phyloP scores from a whole-genome alignment of 2,797 vertebrate species.

The Eutrigla gurnardus region DNA sequence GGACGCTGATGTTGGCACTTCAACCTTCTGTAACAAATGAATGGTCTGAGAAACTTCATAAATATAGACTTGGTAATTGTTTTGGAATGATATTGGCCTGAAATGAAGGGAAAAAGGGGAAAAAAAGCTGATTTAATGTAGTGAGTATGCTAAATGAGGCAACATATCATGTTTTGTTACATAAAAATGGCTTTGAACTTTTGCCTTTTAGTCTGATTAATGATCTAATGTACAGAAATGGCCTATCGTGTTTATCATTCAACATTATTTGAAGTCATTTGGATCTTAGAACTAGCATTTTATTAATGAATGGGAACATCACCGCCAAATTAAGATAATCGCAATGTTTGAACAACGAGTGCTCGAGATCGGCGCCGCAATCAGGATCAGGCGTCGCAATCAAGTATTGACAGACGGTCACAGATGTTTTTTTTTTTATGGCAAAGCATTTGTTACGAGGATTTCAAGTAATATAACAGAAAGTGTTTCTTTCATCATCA shows the following conservation, averaged over 20 bases:
- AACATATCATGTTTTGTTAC: not conserved
- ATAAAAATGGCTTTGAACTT: conserved; percentile 2
- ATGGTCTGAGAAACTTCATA: conserved; percentile 28
- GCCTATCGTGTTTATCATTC: not conserved
- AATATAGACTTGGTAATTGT: conserved; percentile 16
- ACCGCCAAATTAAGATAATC: conserved; percentile 4
- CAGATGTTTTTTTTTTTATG: too few species aligned
- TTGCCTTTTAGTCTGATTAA: not conserved
- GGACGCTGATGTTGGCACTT: conserved; percentile 40
- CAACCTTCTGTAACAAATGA: conserved; percentile 34
- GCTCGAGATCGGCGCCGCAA: too few species aligned
- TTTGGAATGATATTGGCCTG: conserved; percentile 26
- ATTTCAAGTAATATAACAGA: too few species aligned
- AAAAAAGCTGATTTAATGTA: not conserved
- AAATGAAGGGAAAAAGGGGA: not conserved
- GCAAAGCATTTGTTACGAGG: too few species aligned
- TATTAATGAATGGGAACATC: conserved; percentile 18
- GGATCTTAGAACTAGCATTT: conserved; percentile 9
- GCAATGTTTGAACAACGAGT: conserved; percentile 35
- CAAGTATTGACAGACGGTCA: not conserved
- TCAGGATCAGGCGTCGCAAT: too few species aligned
- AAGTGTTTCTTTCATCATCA: not conserved
- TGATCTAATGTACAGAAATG: conserved; percentile 3
- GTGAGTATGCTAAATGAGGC: not conserved
- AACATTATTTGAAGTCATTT: not conserved